Percentiles rank a stretch among this genome's conserved stretches.
Conservation (phyloP, 2,888 invertebrate genomes). For the Deilephila elpenor region DNA sequence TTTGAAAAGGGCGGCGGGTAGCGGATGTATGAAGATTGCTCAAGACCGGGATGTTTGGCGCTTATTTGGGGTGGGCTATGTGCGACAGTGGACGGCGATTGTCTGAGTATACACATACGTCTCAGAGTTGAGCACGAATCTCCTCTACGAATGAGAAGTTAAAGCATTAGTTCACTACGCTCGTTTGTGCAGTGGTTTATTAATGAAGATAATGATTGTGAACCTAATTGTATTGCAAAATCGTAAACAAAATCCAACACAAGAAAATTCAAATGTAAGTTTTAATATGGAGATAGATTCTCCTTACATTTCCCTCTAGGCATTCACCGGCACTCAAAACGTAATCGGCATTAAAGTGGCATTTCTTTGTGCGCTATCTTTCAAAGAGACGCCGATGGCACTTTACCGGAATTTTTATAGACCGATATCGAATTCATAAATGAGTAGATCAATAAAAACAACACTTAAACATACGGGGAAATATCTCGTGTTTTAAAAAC, state of each 20-base stretch:
- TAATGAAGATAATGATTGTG: no score
- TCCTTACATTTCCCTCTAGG: neutral
- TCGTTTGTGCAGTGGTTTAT: no score
- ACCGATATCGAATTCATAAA: constrained; percentile 7
- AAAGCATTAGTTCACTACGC: no score
- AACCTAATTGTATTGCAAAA: neutral
- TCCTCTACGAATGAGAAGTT: no score
- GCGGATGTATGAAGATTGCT: no score
- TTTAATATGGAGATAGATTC: neutral
- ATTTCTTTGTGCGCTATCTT: constrained; percentile 23
- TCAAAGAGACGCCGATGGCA: constrained; percentile 18
- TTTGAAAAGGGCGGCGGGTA: no score
- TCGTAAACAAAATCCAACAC: neutral
- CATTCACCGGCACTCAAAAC: neutral
- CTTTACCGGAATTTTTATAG: constrained; percentile 26
- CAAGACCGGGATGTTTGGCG: no score
- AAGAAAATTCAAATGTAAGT: neutral
- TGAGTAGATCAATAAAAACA: constrained; percentile 12
- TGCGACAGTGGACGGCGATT: no score
- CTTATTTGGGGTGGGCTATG: no score
- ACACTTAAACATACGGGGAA: constrained; percentile 4
- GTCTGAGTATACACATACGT: no score
- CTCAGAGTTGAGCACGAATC: no score
- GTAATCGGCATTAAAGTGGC: constrained; percentile 14
- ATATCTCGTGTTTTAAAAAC: constrained; percentile 7